A percentile compares a stretch with the other conserved stretches of the same genome.
These are phyloP conservation scores for Irena cyanogastra DNA, from an alignment of 2,113 vertebrate genomes.

Conservation along the genomic window DNA sequence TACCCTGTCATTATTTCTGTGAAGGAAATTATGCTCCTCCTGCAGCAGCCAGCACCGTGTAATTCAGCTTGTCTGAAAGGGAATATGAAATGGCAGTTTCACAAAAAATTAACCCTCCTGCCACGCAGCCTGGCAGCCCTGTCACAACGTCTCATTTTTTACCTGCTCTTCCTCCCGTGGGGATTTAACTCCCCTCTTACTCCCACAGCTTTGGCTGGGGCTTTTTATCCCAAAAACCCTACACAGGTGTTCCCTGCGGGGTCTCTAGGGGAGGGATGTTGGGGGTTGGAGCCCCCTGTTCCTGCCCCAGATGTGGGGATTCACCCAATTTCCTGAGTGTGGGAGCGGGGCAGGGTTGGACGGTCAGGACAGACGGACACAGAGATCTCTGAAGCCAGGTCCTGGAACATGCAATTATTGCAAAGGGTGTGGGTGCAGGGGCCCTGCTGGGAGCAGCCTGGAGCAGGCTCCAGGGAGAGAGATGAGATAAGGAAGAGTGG, in stretches of 20 bases:
- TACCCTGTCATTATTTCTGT: slow-evolving; percentile 41
- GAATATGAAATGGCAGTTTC: slow-evolving; percentile 43
- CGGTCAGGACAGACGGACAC: too few species aligned
- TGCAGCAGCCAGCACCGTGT: slow-evolving; percentile 34
- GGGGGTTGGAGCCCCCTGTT: not conserved
- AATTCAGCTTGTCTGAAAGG: slow-evolving; percentile 50
- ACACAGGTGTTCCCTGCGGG: not conserved
- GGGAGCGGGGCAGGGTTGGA: too few species aligned
- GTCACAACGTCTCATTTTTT: slow-evolving; percentile 24
- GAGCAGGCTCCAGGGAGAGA: too few species aligned
- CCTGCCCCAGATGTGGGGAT: not conserved
- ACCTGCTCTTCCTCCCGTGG: not conserved
- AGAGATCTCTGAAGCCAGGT: too few species aligned
- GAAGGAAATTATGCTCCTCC: slow-evolving; percentile 30
- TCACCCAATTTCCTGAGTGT: not conserved
- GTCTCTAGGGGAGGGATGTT: rapidly evolving
- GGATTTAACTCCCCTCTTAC: not conserved
- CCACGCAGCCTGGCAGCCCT: slow-evolving; percentile 33
- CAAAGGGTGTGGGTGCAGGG: too few species aligned
- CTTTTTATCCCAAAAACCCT: not conserved
- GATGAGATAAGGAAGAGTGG: too few species aligned
- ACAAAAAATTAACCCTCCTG: slow-evolving; percentile 45
- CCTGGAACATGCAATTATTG: too few species aligned
- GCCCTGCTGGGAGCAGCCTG: too few species aligned
- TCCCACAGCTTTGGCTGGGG: not conserved